Evolutionary conservation across 2,888 invertebrate genomes (phyloP), one percentile per base, ranked within the genome.

Genomic region (Dryocosmus kuriphilus): DNA sequence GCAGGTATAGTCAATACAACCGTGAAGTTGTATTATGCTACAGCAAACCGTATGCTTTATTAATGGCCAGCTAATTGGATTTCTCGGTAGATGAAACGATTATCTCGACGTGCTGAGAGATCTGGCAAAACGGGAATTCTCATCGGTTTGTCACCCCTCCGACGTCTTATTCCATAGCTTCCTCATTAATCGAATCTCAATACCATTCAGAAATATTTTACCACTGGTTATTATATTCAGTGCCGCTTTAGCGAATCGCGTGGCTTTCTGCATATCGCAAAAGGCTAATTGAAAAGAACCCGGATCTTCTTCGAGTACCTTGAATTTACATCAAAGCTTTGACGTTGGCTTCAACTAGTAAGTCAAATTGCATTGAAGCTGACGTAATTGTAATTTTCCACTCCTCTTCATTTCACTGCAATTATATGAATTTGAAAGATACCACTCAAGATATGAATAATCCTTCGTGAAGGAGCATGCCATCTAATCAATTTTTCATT

Each of bases 31-130:
- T n/a, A 51, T 71, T 71, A 46, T 71, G 46, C 46, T 7, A n/a
- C 30, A 19, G 67, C 27, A 71, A 71, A 71, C 27, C 30, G 30
- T 46, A 71, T 71, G 19, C 71, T 51, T 71, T 89, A 89, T 89
- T 89, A 89, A 88, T 89, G 86, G 83, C 82, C 83, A 83, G 81
- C 84, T 89, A 89, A 89, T 89, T 89, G 88, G 86, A 87, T 87
- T 86, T 84, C 86, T 86, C 80, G 78, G 80, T 77, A 79, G 77
- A 78, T 60, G 80, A 83, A 84, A 82, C 82, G 83, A 85, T 87
- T 85, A 84, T 82, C 81, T 82, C 80, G 81, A 77, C 82, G 30
- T 24, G 35, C 38, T 24, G 5, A 32, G 30, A 41, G 41, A 46
- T 65, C 41, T n/a, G 24, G n/a, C 22, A 2, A 46, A 4, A 71